These are phyloP conservation scores for Psettodes erumei DNA, from an alignment of 2,113 vertebrate genomes.

Conservation along the genomic window DNA sequence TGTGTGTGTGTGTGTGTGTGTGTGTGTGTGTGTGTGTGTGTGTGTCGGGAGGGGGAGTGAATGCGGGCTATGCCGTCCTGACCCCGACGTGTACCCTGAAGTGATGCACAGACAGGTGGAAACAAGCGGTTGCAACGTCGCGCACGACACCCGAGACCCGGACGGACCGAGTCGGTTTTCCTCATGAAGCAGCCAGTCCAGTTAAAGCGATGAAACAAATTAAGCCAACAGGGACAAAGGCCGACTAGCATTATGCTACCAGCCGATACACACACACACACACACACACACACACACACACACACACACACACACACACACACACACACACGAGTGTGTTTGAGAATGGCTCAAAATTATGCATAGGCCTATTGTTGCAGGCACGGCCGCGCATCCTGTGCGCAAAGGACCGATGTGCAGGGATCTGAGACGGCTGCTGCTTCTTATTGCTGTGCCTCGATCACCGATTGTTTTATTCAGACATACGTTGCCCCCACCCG, in stretches of 20 bases:
- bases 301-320: no score
- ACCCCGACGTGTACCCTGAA: conserved; percentile 55
- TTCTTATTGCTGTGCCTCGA: conserved; percentile 34
- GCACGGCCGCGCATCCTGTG: conserved; percentile 69
- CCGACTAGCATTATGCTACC: conserved; percentile 75
- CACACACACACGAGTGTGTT: conserved; percentile 43
- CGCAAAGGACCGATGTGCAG: conserved; percentile 57
- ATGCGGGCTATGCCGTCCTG: conserved; percentile 46
- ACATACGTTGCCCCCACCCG: conserved; percentile 17
- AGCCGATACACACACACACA: conserved; percentile 46
- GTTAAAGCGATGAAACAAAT: conserved; percentile 24
- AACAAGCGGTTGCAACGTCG: conserved; percentile 37
- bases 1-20: no score
- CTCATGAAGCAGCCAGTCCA: neutral
- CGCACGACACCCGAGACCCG: conserved; percentile 51
- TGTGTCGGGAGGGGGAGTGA: no score
- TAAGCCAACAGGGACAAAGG: conserved; percentile 68
- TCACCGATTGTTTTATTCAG: conserved; percentile 51
- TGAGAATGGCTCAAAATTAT: conserved; percentile 57
- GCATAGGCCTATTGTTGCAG: conserved; percentile 72
- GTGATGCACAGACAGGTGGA: conserved; percentile 52
- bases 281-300: conserved; percentile 49
- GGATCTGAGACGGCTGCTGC: conserved; percentile 27
- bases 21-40: no score
- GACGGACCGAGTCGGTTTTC: neutral